A percentile compares a stretch with the other conserved stretches of the same genome.
These are phyloP conservation scores for Standfussiana lucernea DNA, from an alignment of 2,888 invertebrate species.

Conservation along the genomic window DNA sequence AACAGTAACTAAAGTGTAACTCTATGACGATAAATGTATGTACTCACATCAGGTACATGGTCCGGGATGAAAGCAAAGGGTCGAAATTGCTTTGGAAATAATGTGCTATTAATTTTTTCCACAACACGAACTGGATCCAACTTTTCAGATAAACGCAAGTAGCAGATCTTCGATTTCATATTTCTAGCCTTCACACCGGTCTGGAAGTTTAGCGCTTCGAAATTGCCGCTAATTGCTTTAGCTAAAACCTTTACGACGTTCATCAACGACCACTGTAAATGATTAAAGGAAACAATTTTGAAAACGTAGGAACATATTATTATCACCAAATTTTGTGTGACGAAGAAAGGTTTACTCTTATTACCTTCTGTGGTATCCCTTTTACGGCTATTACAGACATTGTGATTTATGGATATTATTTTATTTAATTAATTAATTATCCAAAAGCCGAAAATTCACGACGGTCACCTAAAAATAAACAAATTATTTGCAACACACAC, in stretches of 20 bases:
- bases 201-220: slow-evolving; percentile 74
- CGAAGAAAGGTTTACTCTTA: not conserved
- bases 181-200: not conserved
- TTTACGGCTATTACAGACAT: slow-evolving; percentile 74
- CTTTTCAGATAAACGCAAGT: slow-evolving; percentile 74
- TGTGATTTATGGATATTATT: not conserved
- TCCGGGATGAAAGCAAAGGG: slow-evolving; percentile 73
- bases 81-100: slow-evolving; percentile 34
- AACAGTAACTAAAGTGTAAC: not conserved
- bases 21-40: not conserved
- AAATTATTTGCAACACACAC: not conserved
- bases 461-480: slow-evolving; percentile 30
- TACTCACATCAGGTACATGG: slow-evolving; percentile 78
- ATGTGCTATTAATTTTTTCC: slow-evolving; percentile 65
- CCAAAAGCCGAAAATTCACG: not conserved
- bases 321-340: not conserved
- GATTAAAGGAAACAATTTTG: not conserved
- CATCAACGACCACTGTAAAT: slow-evolving; percentile 71
- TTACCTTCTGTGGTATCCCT: slow-evolving; percentile 64
- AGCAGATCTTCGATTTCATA: slow-evolving; percentile 67
- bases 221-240: slow-evolving; percentile 71
- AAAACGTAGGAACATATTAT: not conserved
- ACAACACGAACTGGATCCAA: slow-evolving; percentile 73
- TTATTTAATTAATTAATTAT: not conserved
- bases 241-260: slow-evolving; percentile 64